Evolutionary conservation across 2,797 vertebrate species (phyloP).

Genomic region (Centropyge bicolor): DNA sequence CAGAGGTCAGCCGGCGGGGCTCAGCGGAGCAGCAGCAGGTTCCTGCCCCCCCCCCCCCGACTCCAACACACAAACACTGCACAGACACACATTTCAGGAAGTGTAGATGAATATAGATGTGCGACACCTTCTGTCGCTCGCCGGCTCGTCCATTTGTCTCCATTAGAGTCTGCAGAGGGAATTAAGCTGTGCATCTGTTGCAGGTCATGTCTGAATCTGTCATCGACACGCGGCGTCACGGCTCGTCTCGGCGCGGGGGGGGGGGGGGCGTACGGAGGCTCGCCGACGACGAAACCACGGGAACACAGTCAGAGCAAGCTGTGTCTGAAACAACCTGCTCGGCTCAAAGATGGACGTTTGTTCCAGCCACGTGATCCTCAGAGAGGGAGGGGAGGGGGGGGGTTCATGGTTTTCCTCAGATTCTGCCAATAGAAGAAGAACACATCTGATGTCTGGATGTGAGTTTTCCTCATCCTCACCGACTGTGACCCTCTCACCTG

Average conservation of each 20-base stretch:
- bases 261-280: not conserved
- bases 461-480: too few species aligned
- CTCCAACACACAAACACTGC: conserved; percentile 37
- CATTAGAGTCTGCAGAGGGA: conserved; percentile 77
- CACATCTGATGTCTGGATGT: too few species aligned
- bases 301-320: not conserved
- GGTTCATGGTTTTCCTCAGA: too few species aligned
- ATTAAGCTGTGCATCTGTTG: conserved; percentile 83
- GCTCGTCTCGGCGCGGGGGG: conserved; percentile 6
- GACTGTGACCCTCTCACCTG: too few species aligned
- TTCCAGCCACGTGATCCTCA: too few species aligned
- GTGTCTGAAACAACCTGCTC: too few species aligned
- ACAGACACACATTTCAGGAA: conserved; percentile 36
- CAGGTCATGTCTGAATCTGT: conserved; percentile 79
- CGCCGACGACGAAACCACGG: not conserved
- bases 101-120: conserved; percentile 74
- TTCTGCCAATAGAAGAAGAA: too few species aligned
- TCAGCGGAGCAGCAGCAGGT: conserved; percentile 6
- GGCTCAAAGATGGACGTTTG: too few species aligned
- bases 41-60: not conserved
- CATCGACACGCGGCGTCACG: conserved; percentile 50
- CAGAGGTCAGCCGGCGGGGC: not conserved
- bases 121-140: conserved; percentile 73
- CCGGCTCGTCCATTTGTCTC: conserved; percentile 81
- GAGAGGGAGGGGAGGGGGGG: too few species aligned